These are phyloP conservation scores for Teleiodes luculella DNA, from an alignment of 2,888 invertebrate species.

Conservation along the genomic window DNA sequence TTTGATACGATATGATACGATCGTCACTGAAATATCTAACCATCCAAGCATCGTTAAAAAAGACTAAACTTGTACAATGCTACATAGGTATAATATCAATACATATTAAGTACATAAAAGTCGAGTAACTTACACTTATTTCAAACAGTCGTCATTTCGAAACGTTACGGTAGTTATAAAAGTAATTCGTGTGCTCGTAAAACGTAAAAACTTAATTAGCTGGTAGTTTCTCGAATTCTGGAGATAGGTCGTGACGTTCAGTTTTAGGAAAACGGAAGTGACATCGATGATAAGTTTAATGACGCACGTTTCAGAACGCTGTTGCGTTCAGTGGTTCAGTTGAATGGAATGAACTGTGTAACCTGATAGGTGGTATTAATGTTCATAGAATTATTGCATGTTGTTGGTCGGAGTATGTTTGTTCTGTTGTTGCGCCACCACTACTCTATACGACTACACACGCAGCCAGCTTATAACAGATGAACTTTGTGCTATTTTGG, in stretches of 20 bases:
- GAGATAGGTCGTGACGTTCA: background rate
- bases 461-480: too few species aligned
- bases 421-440: background rate
- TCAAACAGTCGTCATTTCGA: too few species aligned
- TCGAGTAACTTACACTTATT: too few species aligned
- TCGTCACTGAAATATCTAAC: too few species aligned
- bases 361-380: background rate
- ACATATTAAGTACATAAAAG: too few species aligned
- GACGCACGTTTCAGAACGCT: background rate
- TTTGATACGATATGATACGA: too few species aligned
- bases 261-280: background rate
- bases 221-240: constrained; percentile 1
- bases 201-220: background rate
- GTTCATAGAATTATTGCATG: background rate
- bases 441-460: too few species aligned
- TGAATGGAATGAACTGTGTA: background rate
- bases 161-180: background rate
- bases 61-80: too few species aligned
- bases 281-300: constrained; percentile 4
- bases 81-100: too few species aligned
- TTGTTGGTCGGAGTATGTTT: background rate
- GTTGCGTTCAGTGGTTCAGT: background rate
- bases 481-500: too few species aligned
- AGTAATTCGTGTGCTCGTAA: background rate
- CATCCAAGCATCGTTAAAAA: too few species aligned